Evolutionary conservation across 92 coral and sea anemone genomes (phyloP).

Genomic region (Epizoanthus scotinus): DNA sequence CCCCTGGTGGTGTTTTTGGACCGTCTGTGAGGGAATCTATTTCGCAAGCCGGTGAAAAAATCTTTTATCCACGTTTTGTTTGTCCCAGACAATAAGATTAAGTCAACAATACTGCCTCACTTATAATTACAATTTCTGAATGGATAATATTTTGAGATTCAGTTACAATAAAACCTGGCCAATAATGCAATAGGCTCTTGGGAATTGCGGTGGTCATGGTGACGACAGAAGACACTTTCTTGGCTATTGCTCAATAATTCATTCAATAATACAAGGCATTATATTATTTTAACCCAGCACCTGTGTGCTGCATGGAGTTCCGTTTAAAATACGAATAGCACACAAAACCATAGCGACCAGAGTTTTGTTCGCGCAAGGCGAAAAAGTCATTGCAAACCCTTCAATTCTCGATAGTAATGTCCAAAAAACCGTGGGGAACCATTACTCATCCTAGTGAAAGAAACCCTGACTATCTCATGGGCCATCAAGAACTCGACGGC

Average conservation of each 20-base stretch:
- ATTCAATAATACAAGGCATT: too few relatives aligned
- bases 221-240: neutral
- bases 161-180: neutral
- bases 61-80: conserved; percentile 1
- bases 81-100: neutral
- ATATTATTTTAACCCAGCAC: too few relatives aligned
- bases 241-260: too few relatives aligned
- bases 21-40: too few relatives aligned
- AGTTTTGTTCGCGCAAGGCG: neutral
- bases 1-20: too few relatives aligned
- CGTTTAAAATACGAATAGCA: neutral
- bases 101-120: neutral
- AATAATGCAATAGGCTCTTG: neutral
- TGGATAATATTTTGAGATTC: neutral
- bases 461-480: conserved; percentile 80
- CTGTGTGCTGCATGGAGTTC: neutral
- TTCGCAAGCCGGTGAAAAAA: neutral
- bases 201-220: neutral
- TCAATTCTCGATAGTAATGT: conserved; percentile 42
- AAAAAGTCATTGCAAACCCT: neutral
- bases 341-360: neutral
- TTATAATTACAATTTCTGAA: too few relatives aligned
- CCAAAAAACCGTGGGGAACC: conserved; percentile 95
- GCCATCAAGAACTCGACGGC: conserved; percentile 67
- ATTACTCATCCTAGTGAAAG: conserved; percentile 94